phyloP scores from a whole-genome alignment of 2,888 invertebrate species.

The Oscheius myriophilus region DNA sequence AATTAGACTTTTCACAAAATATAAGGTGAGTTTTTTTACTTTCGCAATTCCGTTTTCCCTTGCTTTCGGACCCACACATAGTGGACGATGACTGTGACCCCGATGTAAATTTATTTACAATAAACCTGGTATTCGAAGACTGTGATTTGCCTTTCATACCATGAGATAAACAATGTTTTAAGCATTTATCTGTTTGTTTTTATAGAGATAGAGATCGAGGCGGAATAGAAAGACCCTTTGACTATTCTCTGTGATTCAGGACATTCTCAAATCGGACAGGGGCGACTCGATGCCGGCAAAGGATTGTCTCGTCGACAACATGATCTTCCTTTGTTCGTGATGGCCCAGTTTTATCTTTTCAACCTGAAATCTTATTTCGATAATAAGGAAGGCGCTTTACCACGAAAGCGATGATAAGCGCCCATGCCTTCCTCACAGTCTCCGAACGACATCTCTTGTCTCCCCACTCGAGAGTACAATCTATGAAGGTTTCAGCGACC shows the following conservation, averaged over 20 bases:
- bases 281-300: conserved; percentile 40
- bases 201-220: too few species aligned
- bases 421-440: conserved; percentile 66
- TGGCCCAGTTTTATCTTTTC: conserved; percentile 69
- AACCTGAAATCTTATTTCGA: conserved; percentile 16
- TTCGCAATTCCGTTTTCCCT: too few species aligned
- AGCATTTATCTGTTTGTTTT: too few species aligned
- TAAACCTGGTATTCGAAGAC: too few species aligned
- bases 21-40: too few species aligned
- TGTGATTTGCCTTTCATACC: too few species aligned
- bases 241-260: background rate
- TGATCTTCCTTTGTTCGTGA: conserved; percentile 67
- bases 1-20: too few species aligned
- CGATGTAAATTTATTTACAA: too few species aligned
- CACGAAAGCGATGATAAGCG: conserved; percentile 68
- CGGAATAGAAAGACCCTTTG: too few species aligned
- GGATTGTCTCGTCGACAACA: conserved; percentile 62
- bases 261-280: conserved; percentile 18
- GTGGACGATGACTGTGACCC: too few species aligned
- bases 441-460: conserved; percentile 66
- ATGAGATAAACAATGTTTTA: too few species aligned
- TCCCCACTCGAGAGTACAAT: conserved; percentile 71
- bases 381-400: background rate
- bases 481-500: conserved; percentile 69
- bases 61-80: too few species aligned